Evolutionary conservation across 2,113 vertebrate species (phyloP), one percentile per base, ranked within the genome.

Genomic region (Tylochromis polylepis): DNA sequence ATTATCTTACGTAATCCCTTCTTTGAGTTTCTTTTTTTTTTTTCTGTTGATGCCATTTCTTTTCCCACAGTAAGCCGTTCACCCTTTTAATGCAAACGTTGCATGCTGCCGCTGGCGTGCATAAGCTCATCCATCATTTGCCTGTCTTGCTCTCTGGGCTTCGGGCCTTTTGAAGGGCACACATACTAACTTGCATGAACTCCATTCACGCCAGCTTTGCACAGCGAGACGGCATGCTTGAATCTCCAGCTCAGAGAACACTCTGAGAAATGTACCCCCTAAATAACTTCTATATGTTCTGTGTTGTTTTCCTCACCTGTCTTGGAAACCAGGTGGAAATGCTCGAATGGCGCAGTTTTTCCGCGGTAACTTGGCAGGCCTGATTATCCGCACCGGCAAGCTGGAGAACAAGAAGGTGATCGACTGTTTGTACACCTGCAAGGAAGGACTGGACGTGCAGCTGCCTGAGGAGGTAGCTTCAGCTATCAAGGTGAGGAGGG

Each of bases 391-490:
- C 62, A 96, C 98, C 0, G 99, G 99, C 18, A 99, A 98, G 79
- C 94, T 99, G 82, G 97, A 99, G 22, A 99, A 97, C 94, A 99
- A 98, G 96, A 98, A 99, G 79, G 98, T 99, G 92, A 99, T 99
- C 2, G 99, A 99, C 92, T 99, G 99, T 85, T 95, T 99, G 8
- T 99, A 99, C 56, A 99, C 98, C 12, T 99, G 99, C 96, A 99
- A 99, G 59, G 98, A 99, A 91, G 98, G 98, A 1, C 96, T 99
- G 87, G 98, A 99, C 20, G 94, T 99, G 84, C 97, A 97, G 78
- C 91, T 96, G 79, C 92, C 97, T 0, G 97, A 98, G 10, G 98
- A 97, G 8, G 90, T 96, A 2, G 93, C 97, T 85, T 96, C 97
- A 72, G 95, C 97, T 7, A 87, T 99, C 86, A 98, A 98, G 98